A percentile compares a stretch with the other conserved stretches of the same genome.
phyloP scores from a whole-genome alignment of 1,140 invertebrate species.

The Drosophila micromelanica region DNA sequence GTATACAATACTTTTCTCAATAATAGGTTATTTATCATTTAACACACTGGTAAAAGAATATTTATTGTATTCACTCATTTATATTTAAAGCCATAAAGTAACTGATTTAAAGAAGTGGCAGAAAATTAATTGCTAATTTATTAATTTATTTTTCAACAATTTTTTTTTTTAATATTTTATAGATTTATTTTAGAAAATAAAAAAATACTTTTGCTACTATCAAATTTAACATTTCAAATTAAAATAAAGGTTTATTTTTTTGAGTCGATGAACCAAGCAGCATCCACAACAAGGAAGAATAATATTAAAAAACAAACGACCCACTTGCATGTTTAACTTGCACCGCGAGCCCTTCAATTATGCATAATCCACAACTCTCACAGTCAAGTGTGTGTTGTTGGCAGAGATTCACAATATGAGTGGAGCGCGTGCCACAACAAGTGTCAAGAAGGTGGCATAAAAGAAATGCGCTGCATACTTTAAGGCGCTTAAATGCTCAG shows the following conservation, averaged over 20 bases:
- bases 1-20: too few relatives aligned
- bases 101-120: too few relatives aligned
- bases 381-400: conserved; percentile 31
- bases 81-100: too few relatives aligned
- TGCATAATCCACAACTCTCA: conserved; percentile 32
- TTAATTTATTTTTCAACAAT: too few relatives aligned
- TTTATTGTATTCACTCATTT: too few relatives aligned
- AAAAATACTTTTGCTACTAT: too few relatives aligned
- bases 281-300: background rate
- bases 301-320: conserved; percentile 10
- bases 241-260: background rate
- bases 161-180: too few relatives aligned
- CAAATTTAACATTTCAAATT: too few relatives aligned
- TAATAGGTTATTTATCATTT: too few relatives aligned
- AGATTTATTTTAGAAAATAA: too few relatives aligned
- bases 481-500: conserved; percentile 75
- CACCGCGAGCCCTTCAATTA: conserved; percentile 33
- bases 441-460: conserved; percentile 61
- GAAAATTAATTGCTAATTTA: too few relatives aligned
- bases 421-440: conserved; percentile 55
- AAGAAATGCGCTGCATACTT: conserved; percentile 61
- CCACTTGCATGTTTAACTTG: conserved; percentile 43
- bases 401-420: conserved; percentile 31
- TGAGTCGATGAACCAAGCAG: conserved; percentile 1
- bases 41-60: too few relatives aligned